Evolutionary conservation across 2,888 invertebrate species (phyloP).

Genomic region (Leptinotarsa juncta): DNA sequence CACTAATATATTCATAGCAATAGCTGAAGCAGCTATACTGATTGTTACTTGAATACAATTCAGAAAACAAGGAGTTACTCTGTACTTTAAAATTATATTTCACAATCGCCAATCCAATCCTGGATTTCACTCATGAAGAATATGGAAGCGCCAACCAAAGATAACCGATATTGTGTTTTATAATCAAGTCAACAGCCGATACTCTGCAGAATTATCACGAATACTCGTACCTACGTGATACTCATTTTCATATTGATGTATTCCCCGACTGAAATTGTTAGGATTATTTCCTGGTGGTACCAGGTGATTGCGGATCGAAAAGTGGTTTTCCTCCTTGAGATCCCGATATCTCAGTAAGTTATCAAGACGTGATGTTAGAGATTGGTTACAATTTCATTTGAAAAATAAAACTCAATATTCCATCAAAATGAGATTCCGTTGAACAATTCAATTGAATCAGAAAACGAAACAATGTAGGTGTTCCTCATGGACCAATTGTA

Average conservation of each 20-base stretch:
- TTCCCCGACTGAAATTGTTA: neutral
- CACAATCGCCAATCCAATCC: neutral
- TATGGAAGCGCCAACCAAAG: neutral
- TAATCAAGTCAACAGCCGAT: neutral
- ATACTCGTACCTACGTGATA: neutral
- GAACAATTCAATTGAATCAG: too few relatives aligned
- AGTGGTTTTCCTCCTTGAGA: neutral
- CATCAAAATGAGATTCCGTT: too few relatives aligned
- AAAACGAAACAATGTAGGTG: too few relatives aligned
- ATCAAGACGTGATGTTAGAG: neutral
- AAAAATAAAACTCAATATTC: too few relatives aligned
- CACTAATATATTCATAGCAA: too few relatives aligned
- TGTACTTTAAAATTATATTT: too few relatives aligned
- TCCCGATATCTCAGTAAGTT: neutral
- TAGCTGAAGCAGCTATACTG: too few relatives aligned
- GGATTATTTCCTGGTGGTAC: neutral
- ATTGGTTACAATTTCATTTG: too few relatives aligned
- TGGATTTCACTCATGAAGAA: neutral
- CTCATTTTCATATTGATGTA: slow-evolving; percentile 13
- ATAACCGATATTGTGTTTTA: slow-evolving; percentile 3
- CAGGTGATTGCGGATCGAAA: neutral
- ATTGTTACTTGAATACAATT: too few relatives aligned
- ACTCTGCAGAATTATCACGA: slow-evolving; percentile 4
- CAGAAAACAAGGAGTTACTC: too few relatives aligned
- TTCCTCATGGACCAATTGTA: too few relatives aligned